Percentiles rank a stretch among this genome's conserved stretches.
phyloP scores from a whole-genome alignment of 2,888 invertebrate species.

The Mylabris sibirica region DNA sequence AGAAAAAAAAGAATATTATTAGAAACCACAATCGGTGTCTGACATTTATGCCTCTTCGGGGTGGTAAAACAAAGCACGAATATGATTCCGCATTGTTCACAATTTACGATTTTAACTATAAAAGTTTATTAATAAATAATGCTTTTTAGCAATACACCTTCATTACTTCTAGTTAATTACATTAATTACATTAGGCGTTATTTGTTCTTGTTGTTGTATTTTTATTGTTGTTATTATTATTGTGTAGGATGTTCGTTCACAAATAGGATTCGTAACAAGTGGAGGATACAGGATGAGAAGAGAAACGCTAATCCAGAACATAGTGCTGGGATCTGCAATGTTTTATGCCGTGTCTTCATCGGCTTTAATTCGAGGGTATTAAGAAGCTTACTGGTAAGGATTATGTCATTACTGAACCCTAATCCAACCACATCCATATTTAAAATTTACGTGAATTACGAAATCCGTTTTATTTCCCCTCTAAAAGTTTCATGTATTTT shows the following conservation, averaged over 20 bases:
- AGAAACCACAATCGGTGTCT: constrained; percentile 25
- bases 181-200: neutral
- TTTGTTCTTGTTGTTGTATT: neutral
- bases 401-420: constrained; percentile 55
- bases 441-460: constrained; percentile 51
- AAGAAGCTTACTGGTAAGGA: constrained; percentile 55
- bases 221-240: neutral
- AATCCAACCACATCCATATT: constrained; percentile 54
- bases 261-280: constrained; percentile 8
- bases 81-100: constrained; percentile 22
- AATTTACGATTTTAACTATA: constrained; percentile 20
- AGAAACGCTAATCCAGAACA: constrained; percentile 49
- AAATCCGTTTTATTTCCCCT: neutral
- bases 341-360: constrained; percentile 56
- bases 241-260: neutral
- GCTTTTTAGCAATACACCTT: neutral
- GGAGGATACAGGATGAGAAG: constrained; percentile 21
- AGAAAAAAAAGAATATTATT: neutral
- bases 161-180: constrained; percentile 1
- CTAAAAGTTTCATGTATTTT: neutral
- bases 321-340: constrained; percentile 49
- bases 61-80: constrained; percentile 12
- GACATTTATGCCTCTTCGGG: constrained; percentile 27
- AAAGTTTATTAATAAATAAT: constrained; percentile 1
- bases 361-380: constrained; percentile 56